These are phyloP conservation scores for Daubentonia madagascariensis DNA, from an alignment of 2,113 vertebrate species.

Conservation along the genomic window DNA sequence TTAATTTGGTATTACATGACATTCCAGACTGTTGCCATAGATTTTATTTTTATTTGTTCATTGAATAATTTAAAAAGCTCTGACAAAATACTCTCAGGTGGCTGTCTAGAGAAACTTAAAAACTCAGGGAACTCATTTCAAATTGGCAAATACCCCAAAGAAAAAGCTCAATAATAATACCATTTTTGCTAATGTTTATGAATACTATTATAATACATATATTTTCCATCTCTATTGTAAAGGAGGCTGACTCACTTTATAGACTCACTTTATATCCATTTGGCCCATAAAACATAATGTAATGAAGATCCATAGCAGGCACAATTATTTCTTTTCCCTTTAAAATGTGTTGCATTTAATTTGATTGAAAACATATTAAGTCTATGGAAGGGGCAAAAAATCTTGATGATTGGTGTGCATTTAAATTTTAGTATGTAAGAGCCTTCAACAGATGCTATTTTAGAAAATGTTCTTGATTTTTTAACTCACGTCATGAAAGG, in stretches of 20 bases:
- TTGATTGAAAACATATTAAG: conserved; percentile 21
- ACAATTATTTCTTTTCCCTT: not conserved
- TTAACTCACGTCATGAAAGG: not conserved
- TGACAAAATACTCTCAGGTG: conserved; percentile 52
- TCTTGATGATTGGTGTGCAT: not conserved
- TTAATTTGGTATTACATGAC: conserved; percentile 61
- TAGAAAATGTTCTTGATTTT: not conserved
- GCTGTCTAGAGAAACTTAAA: conserved; percentile 13
- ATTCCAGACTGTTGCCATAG: conserved; percentile 46
- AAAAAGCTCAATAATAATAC: not conserved
- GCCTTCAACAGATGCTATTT: not conserved
- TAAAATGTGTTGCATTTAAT: not conserved
- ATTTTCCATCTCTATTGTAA: not conserved
- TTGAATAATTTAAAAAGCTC: conserved; percentile 61
- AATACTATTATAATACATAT: not conserved
- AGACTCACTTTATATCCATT: not conserved
- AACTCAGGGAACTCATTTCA: conserved; percentile 40
- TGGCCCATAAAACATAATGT: not conserved
- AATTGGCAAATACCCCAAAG: not conserved
- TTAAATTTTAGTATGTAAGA: conserved; percentile 8
- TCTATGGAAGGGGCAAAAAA: not conserved
- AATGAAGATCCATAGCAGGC: not conserved
- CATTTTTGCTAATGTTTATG: not conserved
- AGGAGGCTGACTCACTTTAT: not conserved
- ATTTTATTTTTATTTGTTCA: conserved; percentile 72